phyloP scores from a whole-genome alignment of 2,797 vertebrate species.

The Rhinoraja longicauda region DNA sequence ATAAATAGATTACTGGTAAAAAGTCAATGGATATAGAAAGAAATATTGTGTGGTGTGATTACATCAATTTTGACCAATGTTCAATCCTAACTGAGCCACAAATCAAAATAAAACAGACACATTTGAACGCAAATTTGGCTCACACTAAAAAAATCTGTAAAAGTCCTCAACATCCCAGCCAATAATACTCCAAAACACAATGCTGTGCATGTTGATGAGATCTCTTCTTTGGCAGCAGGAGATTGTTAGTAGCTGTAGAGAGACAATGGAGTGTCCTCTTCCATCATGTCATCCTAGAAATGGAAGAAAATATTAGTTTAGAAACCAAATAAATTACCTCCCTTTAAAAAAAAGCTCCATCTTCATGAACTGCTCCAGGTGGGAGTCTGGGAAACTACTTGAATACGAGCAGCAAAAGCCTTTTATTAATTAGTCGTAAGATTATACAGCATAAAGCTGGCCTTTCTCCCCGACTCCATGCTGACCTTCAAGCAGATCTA shows the following conservation, averaged over 20 bases:
- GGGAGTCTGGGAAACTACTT: too few relatives aligned
- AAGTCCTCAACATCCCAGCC: conserved; percentile 17
- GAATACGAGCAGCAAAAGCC: background rate
- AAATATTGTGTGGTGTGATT: background rate
- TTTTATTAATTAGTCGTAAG: background rate
- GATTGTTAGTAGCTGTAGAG: conserved; percentile 81
- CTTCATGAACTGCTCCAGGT: too few relatives aligned
- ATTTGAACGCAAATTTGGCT: conserved; percentile 23
- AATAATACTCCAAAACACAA: conserved; percentile 34
- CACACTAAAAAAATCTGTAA: background rate
- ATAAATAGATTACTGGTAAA: background rate
- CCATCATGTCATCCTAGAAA: conserved; percentile 84
- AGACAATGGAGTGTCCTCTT: conserved; percentile 84
- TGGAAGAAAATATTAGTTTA: conserved; percentile 42
- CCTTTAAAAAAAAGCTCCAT: background rate
- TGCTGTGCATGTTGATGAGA: conserved; percentile 21
- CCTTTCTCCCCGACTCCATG: too few relatives aligned
- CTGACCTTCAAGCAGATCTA: too few relatives aligned
- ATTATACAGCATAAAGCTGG: too few relatives aligned
- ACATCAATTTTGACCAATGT: conserved; percentile 17
- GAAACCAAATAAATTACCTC: background rate
- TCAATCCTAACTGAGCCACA: background rate
- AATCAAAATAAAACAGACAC: background rate
- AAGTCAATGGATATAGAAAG: background rate
- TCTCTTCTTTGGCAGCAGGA: background rate